These are phyloP conservation scores for Entomyzon cyanotis DNA, from an alignment of 2,113 vertebrate genomes.

Conservation along the genomic window DNA sequence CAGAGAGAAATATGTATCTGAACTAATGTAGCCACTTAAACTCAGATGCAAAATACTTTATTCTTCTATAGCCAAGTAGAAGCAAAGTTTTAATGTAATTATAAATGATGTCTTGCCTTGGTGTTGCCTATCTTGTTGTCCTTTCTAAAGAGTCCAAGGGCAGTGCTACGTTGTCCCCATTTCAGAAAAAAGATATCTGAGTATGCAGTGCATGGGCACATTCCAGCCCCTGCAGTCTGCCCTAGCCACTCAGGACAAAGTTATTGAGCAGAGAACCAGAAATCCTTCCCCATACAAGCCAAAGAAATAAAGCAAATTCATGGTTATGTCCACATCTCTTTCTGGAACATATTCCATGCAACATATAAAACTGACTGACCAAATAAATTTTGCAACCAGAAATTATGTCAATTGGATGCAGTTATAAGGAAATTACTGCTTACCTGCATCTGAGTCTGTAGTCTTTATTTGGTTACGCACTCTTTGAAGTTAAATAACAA, in stretches of 20 bases:
- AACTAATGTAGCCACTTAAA: not conserved
- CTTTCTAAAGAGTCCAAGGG: not conserved
- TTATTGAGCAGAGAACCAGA: not conserved
- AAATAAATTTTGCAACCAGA: not conserved
- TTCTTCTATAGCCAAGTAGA: not conserved
- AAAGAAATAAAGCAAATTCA: not conserved
- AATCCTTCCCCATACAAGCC: not conserved
- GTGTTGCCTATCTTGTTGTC: not conserved
- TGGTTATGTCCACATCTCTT: not conserved
- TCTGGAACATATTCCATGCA: not conserved
- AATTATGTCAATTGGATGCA: not conserved
- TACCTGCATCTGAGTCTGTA: not conserved
- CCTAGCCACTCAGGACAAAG: not conserved
- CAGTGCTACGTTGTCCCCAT: not conserved
- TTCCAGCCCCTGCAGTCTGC: not conserved
- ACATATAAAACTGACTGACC: not conserved
- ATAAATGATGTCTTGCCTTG: not conserved
- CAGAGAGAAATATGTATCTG: not conserved
- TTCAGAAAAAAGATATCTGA: not conserved
- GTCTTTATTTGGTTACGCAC: not conserved
- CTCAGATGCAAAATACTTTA: not conserved
- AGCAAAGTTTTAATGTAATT: not conserved
- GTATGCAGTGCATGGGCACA: rapidly evolving
- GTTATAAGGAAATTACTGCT: not conserved
- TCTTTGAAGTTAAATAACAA: not conserved